Base-by-base conservation (phyloP, 2,797 vertebrate genomes). In the Peromyscus melanophrys region DNA sequence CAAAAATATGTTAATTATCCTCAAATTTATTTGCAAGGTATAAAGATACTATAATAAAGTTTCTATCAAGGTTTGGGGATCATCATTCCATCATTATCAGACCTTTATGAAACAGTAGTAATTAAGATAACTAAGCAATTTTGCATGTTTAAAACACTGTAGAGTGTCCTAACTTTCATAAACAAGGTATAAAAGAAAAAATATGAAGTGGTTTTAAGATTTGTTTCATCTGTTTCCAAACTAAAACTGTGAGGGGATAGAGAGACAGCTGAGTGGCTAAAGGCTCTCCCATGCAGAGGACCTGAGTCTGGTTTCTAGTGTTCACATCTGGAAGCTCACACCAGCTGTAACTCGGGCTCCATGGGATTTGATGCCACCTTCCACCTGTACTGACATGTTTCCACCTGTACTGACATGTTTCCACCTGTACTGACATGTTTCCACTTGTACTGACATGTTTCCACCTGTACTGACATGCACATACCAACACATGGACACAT, bases 191-290 rank as follows among this genome's bases (percentile, higher is more conserved):
- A 77, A 84, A 73, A 75, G 61, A 91, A 78, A 67, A 52, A 89
- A 37, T 7, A 52, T 52, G 4, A 82, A 88, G 65, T 52, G 37
- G 9, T 65, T 81, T 89, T 67, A 87, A 86, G 76, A 78, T 83
- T 94, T 6, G 89, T 92, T 92, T 82, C 7, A 63, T 78, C 12
- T 57, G 67, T 61, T 77, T 78, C 67, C 90, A 95, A 81, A 92
- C 69, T 71, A 43, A 49, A 92, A 89, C 52, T 37, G 2, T n/a
- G 11, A 25, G 40, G 43, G 31, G 31, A 6, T 37, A 3, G 63
- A 27, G 46, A 52, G 46, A 86, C n/a, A 31, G 4, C 34, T 87
- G 34, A 37, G 84, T 27, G 25, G 84, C n/a, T 87, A n/a, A 55
- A 52, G 11, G 11, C 23, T 67, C 63, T 67, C 40, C 31, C 43